Conservation (phyloP, 2,797 vertebrate species). For the Gobio occitaniae region DNA sequence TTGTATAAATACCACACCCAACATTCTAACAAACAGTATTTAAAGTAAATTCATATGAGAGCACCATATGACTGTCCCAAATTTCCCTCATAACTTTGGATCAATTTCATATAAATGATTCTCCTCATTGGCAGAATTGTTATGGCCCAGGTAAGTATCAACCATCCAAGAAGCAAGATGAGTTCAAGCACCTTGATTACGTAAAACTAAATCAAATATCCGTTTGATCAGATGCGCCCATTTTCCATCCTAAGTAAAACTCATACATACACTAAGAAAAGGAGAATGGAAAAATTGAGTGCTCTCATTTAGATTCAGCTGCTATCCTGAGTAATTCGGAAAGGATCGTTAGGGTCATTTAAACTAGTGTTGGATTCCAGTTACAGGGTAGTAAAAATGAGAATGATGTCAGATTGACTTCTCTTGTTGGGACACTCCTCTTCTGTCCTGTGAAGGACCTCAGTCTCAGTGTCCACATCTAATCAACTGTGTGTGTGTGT, state of each 20-base stretch:
- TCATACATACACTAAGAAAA: constrained; percentile 2
- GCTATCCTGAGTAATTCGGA: constrained; percentile 36
- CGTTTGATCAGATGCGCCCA: constrained; percentile 19
- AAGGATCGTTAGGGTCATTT: constrained; percentile 30
- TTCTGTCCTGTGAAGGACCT: constrained; percentile 14
- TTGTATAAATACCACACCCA: background rate
- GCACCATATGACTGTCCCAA: background rate
- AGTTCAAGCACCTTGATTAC: constrained; percentile 30
- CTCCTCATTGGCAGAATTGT: background rate
- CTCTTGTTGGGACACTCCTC: background rate
- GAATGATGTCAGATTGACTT: constrained; percentile 39
- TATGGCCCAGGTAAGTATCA: constrained; percentile 21
- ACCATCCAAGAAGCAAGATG: constrained; percentile 16
- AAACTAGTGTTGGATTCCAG: constrained; percentile 19
- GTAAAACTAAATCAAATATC: constrained; percentile 42
- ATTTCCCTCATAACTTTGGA: background rate
- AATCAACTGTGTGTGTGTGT: constrained; percentile 19
- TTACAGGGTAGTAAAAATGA: constrained; percentile 26
- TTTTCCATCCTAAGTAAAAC: background rate
- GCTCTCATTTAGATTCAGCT: constrained; percentile 7
- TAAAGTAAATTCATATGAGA: constrained; percentile 16
- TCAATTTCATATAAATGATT: constrained; percentile 13
- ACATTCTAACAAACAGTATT: background rate
- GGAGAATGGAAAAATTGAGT: constrained; percentile 27
- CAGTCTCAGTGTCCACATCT: constrained; percentile 16